Evolutionary conservation across 2,113 vertebrate species (phyloP).

Genomic region (Clarias magur): DNA sequence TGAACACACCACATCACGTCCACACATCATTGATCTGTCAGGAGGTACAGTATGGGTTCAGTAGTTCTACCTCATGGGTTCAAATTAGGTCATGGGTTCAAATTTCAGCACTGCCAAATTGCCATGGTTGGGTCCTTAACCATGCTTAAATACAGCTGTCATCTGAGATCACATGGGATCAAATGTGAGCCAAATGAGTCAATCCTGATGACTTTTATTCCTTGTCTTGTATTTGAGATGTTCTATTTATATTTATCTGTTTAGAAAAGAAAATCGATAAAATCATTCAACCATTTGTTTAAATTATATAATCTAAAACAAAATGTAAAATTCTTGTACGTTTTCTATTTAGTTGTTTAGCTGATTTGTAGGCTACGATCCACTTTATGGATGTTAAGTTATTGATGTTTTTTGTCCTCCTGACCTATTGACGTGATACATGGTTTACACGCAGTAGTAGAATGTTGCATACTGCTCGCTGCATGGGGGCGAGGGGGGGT

Average conservation of each 20-base stretch:
- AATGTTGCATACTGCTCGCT: background rate
- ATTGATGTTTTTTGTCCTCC: background rate
- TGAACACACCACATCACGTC: background rate
- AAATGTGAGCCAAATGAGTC: background rate
- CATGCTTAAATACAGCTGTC: background rate
- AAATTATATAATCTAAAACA: background rate
- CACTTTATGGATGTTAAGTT: background rate
- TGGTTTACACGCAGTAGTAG: background rate
- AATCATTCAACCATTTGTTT: background rate
- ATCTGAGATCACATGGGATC: background rate
- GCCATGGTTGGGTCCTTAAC: background rate
- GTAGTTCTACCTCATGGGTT: background rate
- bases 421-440: background rate
- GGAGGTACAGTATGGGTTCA: background rate
- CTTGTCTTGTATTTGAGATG: background rate
- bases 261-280: background rate
- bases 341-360: background rate
- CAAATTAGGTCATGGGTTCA: constrained; percentile 1
- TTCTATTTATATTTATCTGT: background rate
- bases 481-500: no score
- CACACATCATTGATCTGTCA: background rate
- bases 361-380: no score
- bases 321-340: background rate
- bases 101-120: background rate
- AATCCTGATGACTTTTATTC: background rate